Base-by-base conservation (phyloP, 2,113 vertebrate species). In the Felis chaus region DNA sequence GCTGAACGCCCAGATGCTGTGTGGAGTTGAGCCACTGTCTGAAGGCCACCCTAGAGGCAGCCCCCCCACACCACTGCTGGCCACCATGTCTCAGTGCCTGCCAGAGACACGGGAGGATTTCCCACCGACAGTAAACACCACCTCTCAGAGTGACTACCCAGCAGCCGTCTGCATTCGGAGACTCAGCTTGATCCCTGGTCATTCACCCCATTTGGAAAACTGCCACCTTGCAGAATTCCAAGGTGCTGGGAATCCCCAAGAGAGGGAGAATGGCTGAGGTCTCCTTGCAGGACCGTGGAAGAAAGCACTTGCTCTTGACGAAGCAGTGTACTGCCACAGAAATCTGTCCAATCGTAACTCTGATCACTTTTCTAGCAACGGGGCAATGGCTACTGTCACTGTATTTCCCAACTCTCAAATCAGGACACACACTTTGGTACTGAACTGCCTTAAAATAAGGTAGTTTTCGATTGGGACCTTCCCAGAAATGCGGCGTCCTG, bases 21-120 rank as follows among this genome's bases (percentile, higher is more conserved):
- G 11, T 36, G 27, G 21, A 29, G 1, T 1, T 12, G 41, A 63
- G n/a, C 50, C 27, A 29, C 9, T 23, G 14, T 80, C 48, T 81
- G 73, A 36, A 71, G 73, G 39, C 10, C 0, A 7, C 4, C 33
- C 13, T 9, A 2, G 2, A 7, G 16, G 10, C 61, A 81, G 33
- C 39, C 1, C n/a, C 8, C 16, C 73, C 73, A 48, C 1, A 16
- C 36, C 3, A 10, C 5, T 12, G 9, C 7, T 5, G 39, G 18
- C 15, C 31, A 57, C 55, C 33, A 15, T 29, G 31, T 31, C 39
- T 27, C 12, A 8, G 29, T 1, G 3, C 61, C 31, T 7, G 0
- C 29, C 3, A 1, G 25, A 79, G 55, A 29, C 4, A 25, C 0
- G 0, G 61, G 7, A 14, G 0, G 80, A 4, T 11, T 19, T 55